Evolutionary conservation across 1,140 invertebrate genomes (phyloP).

Genomic region (Ridgeia piscesae): DNA sequence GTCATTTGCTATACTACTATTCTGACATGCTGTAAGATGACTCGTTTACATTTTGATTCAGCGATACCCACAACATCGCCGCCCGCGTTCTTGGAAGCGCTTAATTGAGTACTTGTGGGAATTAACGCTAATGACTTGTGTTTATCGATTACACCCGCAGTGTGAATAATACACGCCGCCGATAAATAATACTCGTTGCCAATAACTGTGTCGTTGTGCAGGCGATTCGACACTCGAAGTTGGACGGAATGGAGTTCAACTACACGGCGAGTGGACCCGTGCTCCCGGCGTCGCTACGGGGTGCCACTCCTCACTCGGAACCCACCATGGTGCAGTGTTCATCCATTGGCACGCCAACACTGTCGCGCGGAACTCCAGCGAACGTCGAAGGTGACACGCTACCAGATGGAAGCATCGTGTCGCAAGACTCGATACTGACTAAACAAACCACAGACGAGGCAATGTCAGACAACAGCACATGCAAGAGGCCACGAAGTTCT

Average conservation of each 20-base stretch:
- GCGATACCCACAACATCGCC: background rate
- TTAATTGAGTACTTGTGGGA: background rate
- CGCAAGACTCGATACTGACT: too few relatives aligned
- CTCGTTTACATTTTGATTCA: background rate
- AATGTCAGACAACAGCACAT: too few relatives aligned
- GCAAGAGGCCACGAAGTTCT: too few relatives aligned
- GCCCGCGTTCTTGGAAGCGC: background rate
- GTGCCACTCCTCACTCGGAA: background rate
- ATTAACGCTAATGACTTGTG: constrained; percentile 5
- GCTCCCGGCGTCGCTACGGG: background rate
- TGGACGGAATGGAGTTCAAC: constrained; percentile 3
- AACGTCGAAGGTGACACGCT: too few relatives aligned
- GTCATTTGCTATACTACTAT: too few relatives aligned
- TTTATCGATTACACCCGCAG: background rate
- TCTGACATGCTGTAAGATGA: background rate
- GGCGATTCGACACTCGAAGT: background rate
- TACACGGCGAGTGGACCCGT: background rate
- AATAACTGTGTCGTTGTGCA: background rate
- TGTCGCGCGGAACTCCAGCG: too few relatives aligned
- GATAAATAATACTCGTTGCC: background rate
- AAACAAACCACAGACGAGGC: too few relatives aligned
- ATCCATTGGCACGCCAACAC: too few relatives aligned
- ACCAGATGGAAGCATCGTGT: too few relatives aligned
- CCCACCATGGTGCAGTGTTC: background rate
- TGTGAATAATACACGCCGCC: background rate